Evolutionary conservation across 2,113 vertebrate genomes (phyloP).

Genomic region (Urocitellus parryii): DNA sequence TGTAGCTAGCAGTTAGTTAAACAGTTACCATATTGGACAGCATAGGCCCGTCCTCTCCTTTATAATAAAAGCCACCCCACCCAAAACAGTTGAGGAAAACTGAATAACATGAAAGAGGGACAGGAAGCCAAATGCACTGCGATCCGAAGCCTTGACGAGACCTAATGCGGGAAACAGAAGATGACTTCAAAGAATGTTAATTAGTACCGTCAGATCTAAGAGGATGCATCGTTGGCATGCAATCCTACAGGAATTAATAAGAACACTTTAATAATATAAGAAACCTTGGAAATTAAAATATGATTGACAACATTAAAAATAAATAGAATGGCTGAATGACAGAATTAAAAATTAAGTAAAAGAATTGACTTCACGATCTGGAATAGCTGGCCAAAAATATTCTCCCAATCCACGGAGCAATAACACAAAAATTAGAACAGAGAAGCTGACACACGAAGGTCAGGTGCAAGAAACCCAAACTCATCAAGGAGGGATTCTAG

Average conservation of each 20-base stretch:
- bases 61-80: neutral
- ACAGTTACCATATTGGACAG: neutral
- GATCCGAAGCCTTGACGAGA: constrained; percentile 18
- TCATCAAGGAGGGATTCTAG: neutral
- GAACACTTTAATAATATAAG: constrained; percentile 29
- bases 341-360: constrained; percentile 60
- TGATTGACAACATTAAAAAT: constrained; percentile 54
- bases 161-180: constrained; percentile 1
- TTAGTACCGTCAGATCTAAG: neutral
- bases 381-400: neutral
- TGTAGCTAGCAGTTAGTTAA: neutral
- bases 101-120: constrained; percentile 15
- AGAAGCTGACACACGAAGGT: neutral
- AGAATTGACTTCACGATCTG: neutral
- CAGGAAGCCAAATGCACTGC: neutral
- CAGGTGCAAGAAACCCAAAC: neutral
- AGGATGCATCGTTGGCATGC: neutral
- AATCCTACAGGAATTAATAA: neutral
- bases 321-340: neutral
- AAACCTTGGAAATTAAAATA: constrained; percentile 52
- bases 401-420: constrained; percentile 22
- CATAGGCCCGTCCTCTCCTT: neutral
- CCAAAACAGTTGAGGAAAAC: neutral
- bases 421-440: constrained; percentile 14
- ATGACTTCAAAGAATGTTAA: constrained; percentile 1